These are phyloP conservation scores for Coleophora deauratella DNA, from an alignment of 2,888 invertebrate genomes.

Conservation along the genomic window DNA sequence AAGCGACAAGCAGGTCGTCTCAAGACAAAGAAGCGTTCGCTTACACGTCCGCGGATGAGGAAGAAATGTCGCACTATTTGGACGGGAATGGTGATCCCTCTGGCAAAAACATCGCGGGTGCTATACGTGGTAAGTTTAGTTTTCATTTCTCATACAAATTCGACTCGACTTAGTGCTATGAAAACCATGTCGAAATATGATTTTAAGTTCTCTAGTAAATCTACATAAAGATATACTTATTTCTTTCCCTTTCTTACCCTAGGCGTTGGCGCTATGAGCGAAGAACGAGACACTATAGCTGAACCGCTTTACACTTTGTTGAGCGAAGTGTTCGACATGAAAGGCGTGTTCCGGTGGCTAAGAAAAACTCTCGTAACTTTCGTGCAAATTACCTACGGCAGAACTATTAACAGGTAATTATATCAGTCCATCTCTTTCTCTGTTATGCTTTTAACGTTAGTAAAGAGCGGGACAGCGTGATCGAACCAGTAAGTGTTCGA, in stretches of 20 bases:
- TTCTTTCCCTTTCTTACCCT: no score
- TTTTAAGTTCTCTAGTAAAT: no score
- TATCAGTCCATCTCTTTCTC: background rate
- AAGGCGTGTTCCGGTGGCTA: constrained; percentile 91
- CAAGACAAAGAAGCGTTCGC: constrained; percentile 70
- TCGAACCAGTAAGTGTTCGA: no score
- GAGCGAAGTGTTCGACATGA: constrained; percentile 92
- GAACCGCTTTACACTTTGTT: constrained; percentile 91
- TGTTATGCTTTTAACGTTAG: no score
- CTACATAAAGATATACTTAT: no score
- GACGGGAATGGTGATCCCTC: constrained; percentile 75
- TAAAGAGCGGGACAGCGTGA: no score
- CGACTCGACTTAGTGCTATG: no score
- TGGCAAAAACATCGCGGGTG: constrained; percentile 37
- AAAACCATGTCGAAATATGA: no score
- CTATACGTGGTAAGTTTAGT: constrained; percentile 49
- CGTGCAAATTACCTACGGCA: constrained; percentile 93
- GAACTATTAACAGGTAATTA: constrained; percentile 87
- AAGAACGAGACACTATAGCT: constrained; percentile 88
- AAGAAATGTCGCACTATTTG: constrained; percentile 84
- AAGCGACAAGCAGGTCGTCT: constrained; percentile 52
- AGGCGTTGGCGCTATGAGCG: constrained; percentile 66
- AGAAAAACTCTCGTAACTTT: constrained; percentile 91
- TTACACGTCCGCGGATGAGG: constrained; percentile 85
- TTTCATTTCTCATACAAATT: no score